These are phyloP conservation scores for Epiblema foenella DNA, from an alignment of 2,888 invertebrate genomes.

Conservation along the genomic window DNA sequence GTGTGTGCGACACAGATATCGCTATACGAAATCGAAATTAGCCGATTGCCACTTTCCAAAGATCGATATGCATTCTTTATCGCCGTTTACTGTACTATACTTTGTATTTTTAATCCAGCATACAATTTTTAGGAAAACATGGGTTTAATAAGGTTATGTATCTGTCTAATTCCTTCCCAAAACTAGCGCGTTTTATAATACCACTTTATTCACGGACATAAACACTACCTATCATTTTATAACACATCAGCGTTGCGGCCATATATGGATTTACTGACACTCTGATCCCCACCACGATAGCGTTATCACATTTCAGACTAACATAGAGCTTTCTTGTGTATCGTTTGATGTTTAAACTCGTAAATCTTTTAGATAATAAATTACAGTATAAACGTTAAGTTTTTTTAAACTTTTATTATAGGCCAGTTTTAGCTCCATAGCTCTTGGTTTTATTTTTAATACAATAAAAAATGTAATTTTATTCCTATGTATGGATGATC, in stretches of 20 bases:
- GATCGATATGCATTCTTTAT: too few species aligned
- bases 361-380: conserved; percentile 36
- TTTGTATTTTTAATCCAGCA: not conserved
- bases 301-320: conserved; percentile 40
- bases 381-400: conserved; percentile 14
- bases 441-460: not conserved
- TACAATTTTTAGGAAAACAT: not conserved
- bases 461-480: too few species aligned
- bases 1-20: too few species aligned
- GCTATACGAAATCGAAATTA: too few species aligned
- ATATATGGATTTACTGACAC: conserved; percentile 28
- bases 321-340: conserved; percentile 31
- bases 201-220: conserved; percentile 20
- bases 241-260: conserved; percentile 26
- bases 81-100: too few species aligned
- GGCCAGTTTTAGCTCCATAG: not conserved
- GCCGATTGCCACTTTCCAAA: too few species aligned
- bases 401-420: not conserved
- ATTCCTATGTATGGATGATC: too few species aligned
- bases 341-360: conserved; percentile 33
- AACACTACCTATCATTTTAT: conserved; percentile 31
- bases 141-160: too few species aligned
- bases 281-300: conserved; percentile 33
- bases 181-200: not conserved
- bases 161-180: not conserved